These are phyloP conservation scores for Carpatolechia fugitivella DNA, from an alignment of 2,888 invertebrate genomes.

Conservation along the genomic window DNA sequence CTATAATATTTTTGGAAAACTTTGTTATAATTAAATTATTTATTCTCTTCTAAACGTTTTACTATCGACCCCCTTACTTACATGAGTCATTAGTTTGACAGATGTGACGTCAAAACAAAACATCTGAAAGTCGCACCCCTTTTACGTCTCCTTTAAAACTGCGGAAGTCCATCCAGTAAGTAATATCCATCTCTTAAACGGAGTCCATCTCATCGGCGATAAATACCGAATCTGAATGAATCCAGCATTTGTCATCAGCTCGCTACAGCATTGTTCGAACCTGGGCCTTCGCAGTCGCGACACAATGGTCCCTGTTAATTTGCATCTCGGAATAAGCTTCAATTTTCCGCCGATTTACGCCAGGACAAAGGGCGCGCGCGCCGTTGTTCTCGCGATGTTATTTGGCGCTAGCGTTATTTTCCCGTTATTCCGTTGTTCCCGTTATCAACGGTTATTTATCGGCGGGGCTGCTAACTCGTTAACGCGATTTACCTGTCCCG, in stretches of 20 bases:
- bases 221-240: neutral
- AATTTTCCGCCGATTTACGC: slow-evolving; percentile 10
- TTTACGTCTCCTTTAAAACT: no score
- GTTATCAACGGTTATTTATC: slow-evolving; percentile 13
- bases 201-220: neutral
- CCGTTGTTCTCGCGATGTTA: slow-evolving; percentile 5
- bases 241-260: neutral
- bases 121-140: no score
- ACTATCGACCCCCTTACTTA: no score
- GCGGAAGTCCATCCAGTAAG: no score
- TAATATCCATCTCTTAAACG: no score
- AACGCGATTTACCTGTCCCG: slow-evolving; percentile 13
- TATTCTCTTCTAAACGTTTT: no score
- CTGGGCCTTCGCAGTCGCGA: neutral
- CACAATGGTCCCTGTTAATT: slow-evolving; percentile 8
- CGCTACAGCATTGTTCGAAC: neutral
- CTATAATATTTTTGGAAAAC: no score
- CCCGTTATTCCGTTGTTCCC: slow-evolving; percentile 8
- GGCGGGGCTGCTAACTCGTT: slow-evolving; percentile 13
- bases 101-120: no score
- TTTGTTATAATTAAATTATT: no score
- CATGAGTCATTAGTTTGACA: no score
- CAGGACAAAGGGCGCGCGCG: slow-evolving; percentile 1
- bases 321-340: slow-evolving; percentile 9
- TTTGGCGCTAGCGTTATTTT: neutral